Conservation (phyloP, 2,113 vertebrate genomes). For the Heptranchias perlo region DNA sequence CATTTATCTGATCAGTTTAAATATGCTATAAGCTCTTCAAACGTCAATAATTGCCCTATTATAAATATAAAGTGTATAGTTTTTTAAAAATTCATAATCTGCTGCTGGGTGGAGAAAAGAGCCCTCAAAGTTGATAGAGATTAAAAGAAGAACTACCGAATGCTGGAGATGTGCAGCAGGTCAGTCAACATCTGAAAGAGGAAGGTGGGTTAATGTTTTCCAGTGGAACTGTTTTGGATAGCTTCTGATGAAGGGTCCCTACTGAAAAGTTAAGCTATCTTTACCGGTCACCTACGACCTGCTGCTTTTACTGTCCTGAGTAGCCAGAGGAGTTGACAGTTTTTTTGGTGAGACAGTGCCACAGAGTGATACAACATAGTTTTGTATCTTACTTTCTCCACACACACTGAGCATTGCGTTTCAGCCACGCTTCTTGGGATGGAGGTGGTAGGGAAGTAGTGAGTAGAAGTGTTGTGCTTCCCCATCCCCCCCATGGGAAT, state of each 20-base stretch:
- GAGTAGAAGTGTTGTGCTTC: background rate
- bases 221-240: constrained; percentile 34
- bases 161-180: constrained; percentile 38
- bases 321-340: background rate
- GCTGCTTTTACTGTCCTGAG: background rate
- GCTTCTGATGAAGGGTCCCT: too few relatives aligned
- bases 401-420: background rate
- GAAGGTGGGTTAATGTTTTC: constrained; percentile 42
- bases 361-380: too few relatives aligned
- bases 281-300: background rate
- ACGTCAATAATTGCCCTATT: constrained; percentile 32
- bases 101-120: background rate
- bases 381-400: background rate
- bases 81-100: background rate
- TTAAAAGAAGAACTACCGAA: constrained; percentile 13
- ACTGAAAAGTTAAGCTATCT: background rate
- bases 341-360: background rate
- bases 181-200: too few relatives aligned
- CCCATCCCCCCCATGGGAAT: background rate
- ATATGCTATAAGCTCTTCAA: too few relatives aligned
- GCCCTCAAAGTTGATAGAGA: background rate
- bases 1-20: background rate
- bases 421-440: background rate
- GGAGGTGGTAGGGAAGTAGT: background rate
- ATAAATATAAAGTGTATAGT: constrained; percentile 19